These are phyloP conservation scores for Sebastolobus altivelis DNA, from an alignment of 2,797 vertebrate genomes.

Conservation along the genomic window DNA sequence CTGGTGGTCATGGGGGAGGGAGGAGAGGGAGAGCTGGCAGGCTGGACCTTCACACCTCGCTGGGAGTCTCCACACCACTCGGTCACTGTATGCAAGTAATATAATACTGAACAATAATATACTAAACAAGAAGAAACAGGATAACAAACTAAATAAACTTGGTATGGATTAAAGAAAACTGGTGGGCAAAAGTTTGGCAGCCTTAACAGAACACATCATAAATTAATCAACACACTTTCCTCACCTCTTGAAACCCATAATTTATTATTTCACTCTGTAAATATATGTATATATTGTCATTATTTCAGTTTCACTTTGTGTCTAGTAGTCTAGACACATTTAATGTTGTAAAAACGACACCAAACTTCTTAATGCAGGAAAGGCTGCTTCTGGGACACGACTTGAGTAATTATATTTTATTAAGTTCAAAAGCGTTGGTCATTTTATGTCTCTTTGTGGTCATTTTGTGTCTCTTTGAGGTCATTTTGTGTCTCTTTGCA, in stretches of 20 bases:
- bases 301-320: background rate
- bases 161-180: too few relatives aligned
- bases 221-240: too few relatives aligned
- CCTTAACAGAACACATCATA: too few relatives aligned
- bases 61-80: constrained; percentile 71
- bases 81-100: background rate
- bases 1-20: constrained; percentile 84
- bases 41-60: constrained; percentile 65
- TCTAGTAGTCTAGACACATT: background rate
- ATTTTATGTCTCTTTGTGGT: too few relatives aligned
- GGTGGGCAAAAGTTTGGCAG: too few relatives aligned
- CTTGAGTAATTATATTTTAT: too few relatives aligned
- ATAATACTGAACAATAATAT: background rate
- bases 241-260: too few relatives aligned
- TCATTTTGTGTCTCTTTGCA: too few relatives aligned
- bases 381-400: too few relatives aligned
- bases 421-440: too few relatives aligned
- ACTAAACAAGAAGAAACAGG: background rate
- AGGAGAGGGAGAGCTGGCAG: constrained; percentile 60
- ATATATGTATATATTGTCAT: background rate
- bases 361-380: background rate
- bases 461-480: too few relatives aligned
- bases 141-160: background rate
- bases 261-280: too few relatives aligned
- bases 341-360: background rate